Evolutionary conservation across 2,113 vertebrate species (phyloP), one percentile per base, ranked within the genome.

Genomic region (Muscicapa adusta): DNA sequence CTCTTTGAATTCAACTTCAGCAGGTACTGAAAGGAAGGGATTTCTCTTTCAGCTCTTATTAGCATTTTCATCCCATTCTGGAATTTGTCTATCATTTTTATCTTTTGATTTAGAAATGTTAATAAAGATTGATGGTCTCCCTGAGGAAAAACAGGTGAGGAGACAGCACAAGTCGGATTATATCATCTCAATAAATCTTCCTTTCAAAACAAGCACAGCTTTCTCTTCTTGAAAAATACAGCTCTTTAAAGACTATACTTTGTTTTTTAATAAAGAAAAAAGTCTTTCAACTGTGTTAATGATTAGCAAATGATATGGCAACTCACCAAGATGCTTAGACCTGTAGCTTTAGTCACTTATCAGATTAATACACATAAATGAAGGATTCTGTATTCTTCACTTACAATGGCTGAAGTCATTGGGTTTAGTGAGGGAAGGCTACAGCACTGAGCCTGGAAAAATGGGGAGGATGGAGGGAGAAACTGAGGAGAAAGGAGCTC

Each of bases 81-180:
- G 90, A 97, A 97, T 96, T 91, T 96, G 94, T 97, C 97, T 97
- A 91, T 97, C 93, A 95, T 96, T 97, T 95, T 91, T 90, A 96
- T 94, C 95, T 98, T 89, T 88, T 91, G 92, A 89, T 90, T 91
- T 89, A 93, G 93, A 96, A 96, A 83, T 82, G 93, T 93, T 98
- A 96, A 96, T 95, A 94, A 96, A 96, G 96, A 97, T 91, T 96
- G 93, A 97, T 94, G 94, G 91, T 63, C 91, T 95, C 96, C 97
- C 97, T 96, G 92, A 98, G 97, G 97, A 97, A 97, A 98, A 98
- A 97, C 97, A 98, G 98, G 97, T 98, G 97, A 98, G 95, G 85
- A 96, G 96, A 96, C 57, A 96, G 87, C 45, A 63, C 83, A 72
- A 88, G 79, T 53, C 23, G 86, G 87, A 95, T 97, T 96, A 96